Evolutionary conservation across 2,888 invertebrate genomes (phyloP).

Genomic region (Lamellibrachia columna): DNA sequence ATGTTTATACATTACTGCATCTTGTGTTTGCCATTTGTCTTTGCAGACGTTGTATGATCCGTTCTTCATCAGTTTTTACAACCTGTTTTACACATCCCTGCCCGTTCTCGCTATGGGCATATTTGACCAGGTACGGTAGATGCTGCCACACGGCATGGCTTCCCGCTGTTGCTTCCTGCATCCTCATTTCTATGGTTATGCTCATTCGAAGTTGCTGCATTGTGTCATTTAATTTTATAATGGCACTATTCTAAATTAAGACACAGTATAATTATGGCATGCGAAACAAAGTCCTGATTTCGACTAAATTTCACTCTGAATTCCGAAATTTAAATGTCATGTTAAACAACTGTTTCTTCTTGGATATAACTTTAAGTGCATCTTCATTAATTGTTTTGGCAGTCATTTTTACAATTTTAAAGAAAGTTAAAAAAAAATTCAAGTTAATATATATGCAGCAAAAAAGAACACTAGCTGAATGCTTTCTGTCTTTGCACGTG

Average conservation of each 20-base stretch:
- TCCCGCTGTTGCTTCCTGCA: not conserved
- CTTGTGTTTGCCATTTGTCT: not conserved
- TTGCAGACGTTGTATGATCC: slow-evolving; percentile 98
- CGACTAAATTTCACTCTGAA: not conserved
- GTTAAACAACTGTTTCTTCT: not conserved
- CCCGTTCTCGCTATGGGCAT: slow-evolving; percentile 92
- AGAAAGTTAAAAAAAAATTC: not conserved
- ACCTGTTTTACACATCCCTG: slow-evolving; percentile 97
- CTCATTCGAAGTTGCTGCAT: not conserved
- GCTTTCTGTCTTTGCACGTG: not conserved
- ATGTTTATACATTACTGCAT: slow-evolving; percentile 9
- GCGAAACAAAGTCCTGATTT: not conserved
- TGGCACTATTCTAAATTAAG: not conserved
- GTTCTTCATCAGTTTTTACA: slow-evolving; percentile 98
- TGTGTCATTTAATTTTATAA: not conserved
- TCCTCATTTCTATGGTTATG: not conserved
- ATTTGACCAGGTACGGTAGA: slow-evolving; percentile 78
- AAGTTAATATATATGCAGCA: not conserved
- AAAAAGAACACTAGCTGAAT: not conserved
- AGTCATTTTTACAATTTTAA: not conserved
- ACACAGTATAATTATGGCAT: not conserved
- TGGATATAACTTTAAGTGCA: not conserved
- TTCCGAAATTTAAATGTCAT: no score
- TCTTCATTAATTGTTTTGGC: not conserved
- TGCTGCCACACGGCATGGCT: not conserved